Evolutionary conservation across 23 tunicate species (phyloP), one percentile per base, ranked within the genome.

Genomic region (Trididemnum nubilum): DNA sequence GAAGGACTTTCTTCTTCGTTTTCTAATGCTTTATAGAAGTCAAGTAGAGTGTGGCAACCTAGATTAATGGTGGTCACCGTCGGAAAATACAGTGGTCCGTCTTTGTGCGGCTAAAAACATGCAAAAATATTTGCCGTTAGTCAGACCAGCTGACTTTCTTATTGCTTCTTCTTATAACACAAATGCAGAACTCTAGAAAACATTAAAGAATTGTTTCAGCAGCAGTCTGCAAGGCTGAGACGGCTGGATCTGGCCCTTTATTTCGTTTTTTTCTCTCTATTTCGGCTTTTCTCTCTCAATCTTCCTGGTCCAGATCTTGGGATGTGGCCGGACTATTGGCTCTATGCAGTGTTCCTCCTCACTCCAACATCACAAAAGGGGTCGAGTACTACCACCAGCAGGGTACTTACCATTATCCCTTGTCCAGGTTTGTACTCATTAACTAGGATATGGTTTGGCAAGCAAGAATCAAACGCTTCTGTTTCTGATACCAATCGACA

Each of bases 361-460:
- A 44, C 9, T 44, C 12, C 54, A 44, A 44, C 54, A 44, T 44
- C 15, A 44, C 54, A 44, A 15, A 44, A 44, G 54, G 54, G 54
- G 15, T n/a, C n/a, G n/a, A n/a, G n/a, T n/a, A n/a, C n/a, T n/a
- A n/a, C n/a, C 54, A 33, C n/a, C 12, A 70, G n/a, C 15, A 15
- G 12, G 15, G 12, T 7, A 7, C 15, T 80, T 82, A 91, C 98
- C 98, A 95, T 85, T 21, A 95, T 95, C 5, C 99, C 99, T 82
- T 95, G 91, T 1, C 99, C 99, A 21, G 99, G 96, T 76, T 44
- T 75, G 71, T 95, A 95, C 72, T 95, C 95, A 71, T 95, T 95
- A 9, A 95, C 81, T 35, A 95, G 61, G 60, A 95, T 92, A 64
- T 95, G 99, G 50, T 95, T 89, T 30, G 97, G 87, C 35, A 64